phyloP scores from a whole-genome alignment of 2,113 vertebrate species.

The Hiodon alosoides region DNA sequence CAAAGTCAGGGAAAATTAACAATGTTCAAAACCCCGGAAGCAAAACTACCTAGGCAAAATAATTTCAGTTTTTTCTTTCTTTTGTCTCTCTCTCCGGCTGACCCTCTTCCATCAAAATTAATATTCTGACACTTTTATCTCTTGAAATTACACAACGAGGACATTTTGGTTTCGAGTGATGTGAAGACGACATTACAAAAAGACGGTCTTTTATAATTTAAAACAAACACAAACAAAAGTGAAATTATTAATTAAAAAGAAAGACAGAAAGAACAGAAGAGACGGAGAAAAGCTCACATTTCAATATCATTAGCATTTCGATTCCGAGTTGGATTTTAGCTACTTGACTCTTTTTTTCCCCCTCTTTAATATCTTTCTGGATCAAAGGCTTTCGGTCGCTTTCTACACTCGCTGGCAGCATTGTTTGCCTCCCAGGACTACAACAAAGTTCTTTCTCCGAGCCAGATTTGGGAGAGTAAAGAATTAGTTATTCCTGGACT shows the following conservation, averaged over 20 bases:
- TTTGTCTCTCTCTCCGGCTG: slow-evolving; percentile 25
- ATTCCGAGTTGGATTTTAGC: slow-evolving; percentile 51
- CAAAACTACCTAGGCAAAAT: slow-evolving; percentile 28
- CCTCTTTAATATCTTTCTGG: slow-evolving; percentile 58
- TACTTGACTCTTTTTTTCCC: slow-evolving; percentile 45
- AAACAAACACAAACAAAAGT: slow-evolving; percentile 46
- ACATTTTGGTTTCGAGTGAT: slow-evolving; percentile 46
- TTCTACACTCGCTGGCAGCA: slow-evolving; percentile 53
- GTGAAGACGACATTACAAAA: slow-evolving; percentile 40
- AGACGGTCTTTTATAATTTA: slow-evolving; percentile 38
- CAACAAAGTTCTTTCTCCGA: slow-evolving; percentile 44
- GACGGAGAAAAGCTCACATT: slow-evolving; percentile 38
- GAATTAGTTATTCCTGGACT: slow-evolving; percentile 56
- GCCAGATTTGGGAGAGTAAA: slow-evolving; percentile 47
- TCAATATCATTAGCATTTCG: slow-evolving; percentile 61
- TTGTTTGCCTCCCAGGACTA: slow-evolving; percentile 62
- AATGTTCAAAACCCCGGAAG: slow-evolving; percentile 32
- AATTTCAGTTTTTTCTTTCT: slow-evolving; percentile 24
- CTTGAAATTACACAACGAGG: slow-evolving; percentile 46
- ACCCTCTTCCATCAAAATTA: slow-evolving; percentile 38
- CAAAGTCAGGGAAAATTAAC: slow-evolving; percentile 14
- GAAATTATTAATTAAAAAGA: slow-evolving; percentile 52
- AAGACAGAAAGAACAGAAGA: slow-evolving; percentile 28
- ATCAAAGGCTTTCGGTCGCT: slow-evolving; percentile 63
- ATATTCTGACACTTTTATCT: slow-evolving; percentile 48